A percentile compares a stretch with the other conserved stretches of the same genome.
Conservation (phyloP, 2,888 invertebrate genomes). For the Phalangium opilio region DNA sequence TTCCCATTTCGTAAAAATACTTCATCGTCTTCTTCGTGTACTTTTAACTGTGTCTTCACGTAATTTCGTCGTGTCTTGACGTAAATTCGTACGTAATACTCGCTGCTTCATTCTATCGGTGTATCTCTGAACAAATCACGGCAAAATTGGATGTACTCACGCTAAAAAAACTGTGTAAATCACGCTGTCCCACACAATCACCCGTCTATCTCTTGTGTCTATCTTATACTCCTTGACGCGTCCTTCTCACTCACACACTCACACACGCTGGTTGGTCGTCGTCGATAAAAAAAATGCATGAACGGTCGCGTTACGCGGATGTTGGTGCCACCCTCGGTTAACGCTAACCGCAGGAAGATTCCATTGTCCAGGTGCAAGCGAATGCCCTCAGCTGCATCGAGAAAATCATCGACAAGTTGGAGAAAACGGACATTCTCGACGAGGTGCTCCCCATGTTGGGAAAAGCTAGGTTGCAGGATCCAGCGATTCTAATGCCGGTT, state of each 20-base stretch:
- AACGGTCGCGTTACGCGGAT: background rate
- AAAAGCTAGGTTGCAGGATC: constrained; percentile 69
- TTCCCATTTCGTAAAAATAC: too few species aligned
- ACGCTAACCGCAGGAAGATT: constrained; percentile 2
- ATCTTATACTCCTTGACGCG: constrained; percentile 1
- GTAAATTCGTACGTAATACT: too few species aligned
- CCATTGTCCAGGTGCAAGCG: constrained; percentile 28
- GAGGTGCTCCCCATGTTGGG: constrained; percentile 77
- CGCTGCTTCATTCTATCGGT: too few species aligned
- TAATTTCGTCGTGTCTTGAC: too few species aligned
- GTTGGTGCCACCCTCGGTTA: background rate
- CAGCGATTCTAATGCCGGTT: constrained; percentile 72
- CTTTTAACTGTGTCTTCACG: too few species aligned
- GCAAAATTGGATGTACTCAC: too few species aligned
- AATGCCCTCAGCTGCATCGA: constrained; percentile 40
- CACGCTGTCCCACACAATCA: too few species aligned
- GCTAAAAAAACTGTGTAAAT: too few species aligned
- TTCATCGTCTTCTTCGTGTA: too few species aligned
- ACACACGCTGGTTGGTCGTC: background rate
- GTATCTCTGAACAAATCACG: too few species aligned
- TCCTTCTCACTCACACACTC: background rate
- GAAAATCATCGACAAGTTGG: constrained; percentile 63
- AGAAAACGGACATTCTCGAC: constrained; percentile 72
- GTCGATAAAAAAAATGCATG: too few species aligned
- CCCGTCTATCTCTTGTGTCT: background rate